These are phyloP conservation scores for Nesoenas mayeri DNA, from an alignment of 2,113 vertebrate genomes.

Conservation along the genomic window DNA sequence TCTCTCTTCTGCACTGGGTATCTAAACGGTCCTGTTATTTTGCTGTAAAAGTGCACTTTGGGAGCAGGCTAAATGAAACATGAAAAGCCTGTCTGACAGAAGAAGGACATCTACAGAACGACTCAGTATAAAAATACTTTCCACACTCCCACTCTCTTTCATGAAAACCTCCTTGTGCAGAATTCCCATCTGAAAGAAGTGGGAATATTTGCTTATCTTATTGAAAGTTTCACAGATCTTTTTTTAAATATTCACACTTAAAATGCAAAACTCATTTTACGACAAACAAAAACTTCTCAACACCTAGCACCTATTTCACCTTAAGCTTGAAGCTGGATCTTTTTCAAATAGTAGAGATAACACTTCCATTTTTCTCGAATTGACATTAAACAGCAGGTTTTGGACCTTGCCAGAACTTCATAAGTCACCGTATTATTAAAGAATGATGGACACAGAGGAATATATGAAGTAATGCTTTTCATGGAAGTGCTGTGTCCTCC, in stretches of 20 bases:
- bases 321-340: neutral
- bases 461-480: neutral
- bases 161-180: neutral
- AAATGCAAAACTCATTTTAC: neutral
- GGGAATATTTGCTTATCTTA: neutral
- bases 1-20: neutral
- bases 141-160: neutral
- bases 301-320: neutral
- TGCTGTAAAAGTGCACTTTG: neutral
- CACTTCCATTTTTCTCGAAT: neutral
- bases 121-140: neutral
- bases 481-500: neutral
- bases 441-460: neutral
- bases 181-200: neutral
- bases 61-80: neutral
- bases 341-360: neutral
- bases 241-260: neutral
- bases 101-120: neutral
- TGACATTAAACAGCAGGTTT: neutral
- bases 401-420: neutral
- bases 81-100: neutral
- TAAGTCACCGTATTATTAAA: neutral
- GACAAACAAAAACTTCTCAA: neutral
- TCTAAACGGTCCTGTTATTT: neutral
- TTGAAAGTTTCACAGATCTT: neutral